Conservation (phyloP, 2,113 vertebrate genomes). For the Empidonax alnorum region DNA sequence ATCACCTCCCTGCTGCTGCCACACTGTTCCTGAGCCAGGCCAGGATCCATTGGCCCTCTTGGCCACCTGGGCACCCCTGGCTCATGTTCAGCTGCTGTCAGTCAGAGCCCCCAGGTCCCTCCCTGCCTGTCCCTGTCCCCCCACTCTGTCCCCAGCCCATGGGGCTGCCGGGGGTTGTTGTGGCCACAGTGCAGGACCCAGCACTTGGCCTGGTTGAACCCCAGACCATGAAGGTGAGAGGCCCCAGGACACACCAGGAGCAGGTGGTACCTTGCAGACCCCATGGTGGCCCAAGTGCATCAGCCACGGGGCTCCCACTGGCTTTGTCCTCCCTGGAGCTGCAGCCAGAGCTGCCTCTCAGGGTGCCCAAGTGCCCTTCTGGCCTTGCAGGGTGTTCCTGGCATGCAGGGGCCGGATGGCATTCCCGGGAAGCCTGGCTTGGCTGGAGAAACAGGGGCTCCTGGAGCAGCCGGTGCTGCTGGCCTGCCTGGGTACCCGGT, state of each 20-base stretch:
- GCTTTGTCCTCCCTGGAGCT: not conserved
- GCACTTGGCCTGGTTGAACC: too few species aligned
- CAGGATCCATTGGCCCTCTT: too few species aligned
- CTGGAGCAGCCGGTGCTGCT: constrained; percentile 71
- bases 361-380: not conserved
- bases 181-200: too few species aligned
- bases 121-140: too few species aligned
- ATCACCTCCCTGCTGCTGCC: too few species aligned
- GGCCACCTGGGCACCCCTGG: too few species aligned
- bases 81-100: too few species aligned
- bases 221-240: too few species aligned
- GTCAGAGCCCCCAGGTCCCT: too few species aligned
- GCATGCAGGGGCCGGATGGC: constrained; percentile 74
- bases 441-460: constrained; percentile 72
- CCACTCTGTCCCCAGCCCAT: too few species aligned
- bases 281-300: fast-evolving
- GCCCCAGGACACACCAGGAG: not conserved
- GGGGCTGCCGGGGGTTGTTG: too few species aligned
- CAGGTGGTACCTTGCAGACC: not conserved
- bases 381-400: constrained; percentile 77
- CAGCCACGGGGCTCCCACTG: fast-evolving
- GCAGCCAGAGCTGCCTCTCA: not conserved
- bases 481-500: constrained; percentile 81
- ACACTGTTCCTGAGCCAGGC: too few species aligned
- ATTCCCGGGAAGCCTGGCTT: constrained; percentile 77